A percentile compares a stretch with the other conserved stretches of the same genome.
phyloP scores from a whole-genome alignment of 2,113 vertebrate species.

The Falco punctatus region DNA sequence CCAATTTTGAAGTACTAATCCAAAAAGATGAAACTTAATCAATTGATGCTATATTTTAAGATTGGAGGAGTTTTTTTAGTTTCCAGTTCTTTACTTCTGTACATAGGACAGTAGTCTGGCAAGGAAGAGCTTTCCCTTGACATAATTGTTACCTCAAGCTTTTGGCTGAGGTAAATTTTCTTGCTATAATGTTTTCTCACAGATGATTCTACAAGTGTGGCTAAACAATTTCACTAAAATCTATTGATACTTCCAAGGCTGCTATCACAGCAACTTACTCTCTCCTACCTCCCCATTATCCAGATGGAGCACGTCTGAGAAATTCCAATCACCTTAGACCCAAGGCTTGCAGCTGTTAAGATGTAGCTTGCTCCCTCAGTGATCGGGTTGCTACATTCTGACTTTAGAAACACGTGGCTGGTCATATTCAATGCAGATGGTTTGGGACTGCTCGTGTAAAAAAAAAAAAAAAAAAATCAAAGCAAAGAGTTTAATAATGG shows the following conservation, averaged over 20 bases:
- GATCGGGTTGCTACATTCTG: not conserved
- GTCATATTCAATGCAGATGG: slow-evolving; percentile 35
- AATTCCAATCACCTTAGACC: slow-evolving; percentile 26
- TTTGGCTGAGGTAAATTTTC: not conserved
- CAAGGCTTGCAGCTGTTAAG: slow-evolving; percentile 27
- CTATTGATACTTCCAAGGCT: not conserved
- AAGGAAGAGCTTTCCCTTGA: not conserved
- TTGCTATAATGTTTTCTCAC: not conserved
- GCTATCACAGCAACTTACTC: not conserved
- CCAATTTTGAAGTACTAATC: not conserved
- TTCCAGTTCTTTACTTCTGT: not conserved
- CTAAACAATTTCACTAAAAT: not conserved
- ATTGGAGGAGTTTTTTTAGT: not conserved
- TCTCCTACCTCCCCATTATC: not conserved
- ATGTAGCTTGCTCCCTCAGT: not conserved
- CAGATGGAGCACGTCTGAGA: slow-evolving; percentile 12
- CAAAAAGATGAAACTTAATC: not conserved
- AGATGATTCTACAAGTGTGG: not conserved
- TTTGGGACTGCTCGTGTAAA: not conserved
- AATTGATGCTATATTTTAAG: not conserved
- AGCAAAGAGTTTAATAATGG: slow-evolving; percentile 1
- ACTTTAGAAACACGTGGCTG: not conserved
- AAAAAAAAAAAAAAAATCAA: not conserved
- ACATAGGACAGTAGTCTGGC: not conserved
- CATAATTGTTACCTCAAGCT: not conserved